Base-by-base conservation (phyloP, 2,797 vertebrate species). In the Acanthurus tractus region DNA sequence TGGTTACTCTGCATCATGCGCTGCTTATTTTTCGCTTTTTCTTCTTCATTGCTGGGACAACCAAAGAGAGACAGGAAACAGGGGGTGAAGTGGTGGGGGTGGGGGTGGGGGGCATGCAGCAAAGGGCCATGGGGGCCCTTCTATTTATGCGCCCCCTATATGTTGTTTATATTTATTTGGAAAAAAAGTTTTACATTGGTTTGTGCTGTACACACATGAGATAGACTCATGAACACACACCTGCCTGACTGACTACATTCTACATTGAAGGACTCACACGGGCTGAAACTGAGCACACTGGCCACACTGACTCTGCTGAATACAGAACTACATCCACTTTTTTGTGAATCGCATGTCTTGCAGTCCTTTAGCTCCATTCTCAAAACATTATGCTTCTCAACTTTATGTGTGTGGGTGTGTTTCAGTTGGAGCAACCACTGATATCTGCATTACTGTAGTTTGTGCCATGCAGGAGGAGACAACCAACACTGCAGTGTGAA, bases 321-420 rank as follows among this genome's bases (percentile, higher is more conserved):
- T 49, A 15, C 10, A 42, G 62, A 74, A 65, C 29, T 42, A 8
- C 15, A 55, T 13, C 46, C 17, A 45, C 20, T 69, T 40, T 23
- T 36, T 65, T 64, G 49, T 64, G 44, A 61, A 58, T 34, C 25
- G 29, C 15, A 52, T 18, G 1, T 69, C 46, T 54, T n/a, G 29
- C 45, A 44, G 70, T 22, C 58, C 50, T 70, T 62, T 14, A 50
- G 9, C 15, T 49, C 46, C 40, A 50, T 55, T 64, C 55, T 59
- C 48, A 80, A 40, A 48, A 75, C 20, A n/a, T 59, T 59, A 20
- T 50, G 45, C 57, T 66, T 42, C 66, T 70, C 56, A 65, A 14
- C 49, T 20, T 38, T 15, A 65, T 0, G 0, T 49, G 46, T 20
- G 61, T 76, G 52, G 73, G 53, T 22, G 74, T 69, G 38, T 73